phyloP scores from a whole-genome alignment of 1,140 invertebrate species.

The Uloborus diversus region DNA sequence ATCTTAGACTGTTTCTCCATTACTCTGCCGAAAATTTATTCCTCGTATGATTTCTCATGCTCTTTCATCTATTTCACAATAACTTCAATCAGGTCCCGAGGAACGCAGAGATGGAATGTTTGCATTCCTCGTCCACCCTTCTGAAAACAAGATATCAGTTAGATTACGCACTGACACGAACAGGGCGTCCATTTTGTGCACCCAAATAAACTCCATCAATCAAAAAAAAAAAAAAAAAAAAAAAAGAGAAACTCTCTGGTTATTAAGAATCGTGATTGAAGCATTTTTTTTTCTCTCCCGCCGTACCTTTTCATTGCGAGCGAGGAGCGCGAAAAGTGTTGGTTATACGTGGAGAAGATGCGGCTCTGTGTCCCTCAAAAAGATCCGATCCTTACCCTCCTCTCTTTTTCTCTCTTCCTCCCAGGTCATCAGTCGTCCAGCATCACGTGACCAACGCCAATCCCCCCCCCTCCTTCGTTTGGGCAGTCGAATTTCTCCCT shows the following conservation, averaged over 20 bases:
- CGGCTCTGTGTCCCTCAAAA: conserved; percentile 25
- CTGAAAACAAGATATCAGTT: conserved; percentile 20
- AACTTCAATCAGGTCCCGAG: too few species aligned
- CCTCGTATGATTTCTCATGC: too few species aligned
- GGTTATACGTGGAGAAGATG: conserved; percentile 46
- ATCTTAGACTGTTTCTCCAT: too few species aligned
- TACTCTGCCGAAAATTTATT: too few species aligned
- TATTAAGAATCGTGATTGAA: conserved; percentile 42
- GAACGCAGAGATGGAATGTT: too few species aligned
- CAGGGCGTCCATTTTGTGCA: conserved; percentile 34
- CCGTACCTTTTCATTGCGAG: conserved; percentile 21
- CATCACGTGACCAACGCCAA: conserved; percentile 34
- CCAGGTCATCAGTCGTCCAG: conserved; percentile 45
- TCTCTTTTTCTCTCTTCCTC: not conserved
- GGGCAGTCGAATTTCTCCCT: not conserved
- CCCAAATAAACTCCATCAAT: conserved; percentile 46
- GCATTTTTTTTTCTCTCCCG: conserved; percentile 32
- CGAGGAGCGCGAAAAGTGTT: conserved; percentile 11
- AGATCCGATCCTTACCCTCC: conserved; percentile 33
- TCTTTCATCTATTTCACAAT: too few species aligned
- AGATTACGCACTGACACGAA: conserved; percentile 38
- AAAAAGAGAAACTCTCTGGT: conserved; percentile 25
- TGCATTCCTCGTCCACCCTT: too few species aligned
- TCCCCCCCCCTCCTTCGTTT: not conserved
- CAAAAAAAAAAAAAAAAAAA: too few species aligned